phyloP scores from a whole-genome alignment of 2,113 vertebrate species.

The Peromyscus californicus region DNA sequence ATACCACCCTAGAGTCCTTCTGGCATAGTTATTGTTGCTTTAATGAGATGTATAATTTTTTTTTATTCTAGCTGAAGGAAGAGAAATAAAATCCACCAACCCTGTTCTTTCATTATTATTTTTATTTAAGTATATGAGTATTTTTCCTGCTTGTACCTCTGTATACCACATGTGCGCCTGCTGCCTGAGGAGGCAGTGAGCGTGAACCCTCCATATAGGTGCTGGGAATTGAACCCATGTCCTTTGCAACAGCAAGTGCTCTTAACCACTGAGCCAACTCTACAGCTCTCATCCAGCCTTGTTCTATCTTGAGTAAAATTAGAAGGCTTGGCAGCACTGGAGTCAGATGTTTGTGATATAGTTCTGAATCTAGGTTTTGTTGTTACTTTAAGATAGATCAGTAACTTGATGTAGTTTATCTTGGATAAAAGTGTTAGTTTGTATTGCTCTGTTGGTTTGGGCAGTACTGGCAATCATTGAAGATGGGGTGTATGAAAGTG shows the following conservation, averaged over 20 bases:
- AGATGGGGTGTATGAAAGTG: background rate
- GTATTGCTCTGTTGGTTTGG: background rate
- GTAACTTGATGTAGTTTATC: background rate
- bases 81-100: background rate
- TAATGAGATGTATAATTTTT: background rate
- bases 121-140: background rate
- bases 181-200: background rate
- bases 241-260: background rate
- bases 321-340: background rate
- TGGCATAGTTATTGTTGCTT: conserved; percentile 34
- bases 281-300: background rate
- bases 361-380: background rate
- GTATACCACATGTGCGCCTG: background rate
- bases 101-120: background rate
- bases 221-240: background rate
- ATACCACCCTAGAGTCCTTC: background rate
- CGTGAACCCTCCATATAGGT: background rate
- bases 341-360: background rate
- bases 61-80: background rate
- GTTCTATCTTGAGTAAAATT: conserved; percentile 33
- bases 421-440: conserved; percentile 16
- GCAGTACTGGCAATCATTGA: background rate
- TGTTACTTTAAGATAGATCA: background rate
- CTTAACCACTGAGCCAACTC: background rate
- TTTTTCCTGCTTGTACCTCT: background rate